Percentiles rank a stretch among this genome's conserved stretches.
These are phyloP conservation scores for Psilanteris sp. DNA, from an alignment of 1,140 invertebrate genomes.

Conservation along the genomic window DNA sequence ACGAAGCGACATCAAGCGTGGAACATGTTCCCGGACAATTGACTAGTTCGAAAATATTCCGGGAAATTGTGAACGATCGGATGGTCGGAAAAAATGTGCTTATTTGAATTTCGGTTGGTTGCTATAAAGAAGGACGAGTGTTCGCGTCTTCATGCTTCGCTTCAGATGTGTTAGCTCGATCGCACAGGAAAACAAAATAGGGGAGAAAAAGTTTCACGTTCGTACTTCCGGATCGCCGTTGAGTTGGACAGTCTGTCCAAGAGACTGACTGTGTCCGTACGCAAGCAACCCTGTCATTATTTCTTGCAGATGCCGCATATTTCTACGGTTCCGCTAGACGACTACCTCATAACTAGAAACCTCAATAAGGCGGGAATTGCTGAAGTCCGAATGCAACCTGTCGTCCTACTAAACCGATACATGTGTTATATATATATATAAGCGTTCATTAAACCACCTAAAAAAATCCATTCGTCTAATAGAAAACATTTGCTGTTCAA, in stretches of 20 bases:
- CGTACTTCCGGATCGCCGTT: conserved; percentile 75
- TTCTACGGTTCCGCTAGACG: conserved; percentile 69
- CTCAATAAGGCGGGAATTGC: conserved; percentile 70
- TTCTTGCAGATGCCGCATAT: conserved; percentile 73
- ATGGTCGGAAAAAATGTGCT: conserved; percentile 27
- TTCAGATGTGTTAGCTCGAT: conserved; percentile 56
- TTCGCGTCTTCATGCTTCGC: conserved; percentile 66
- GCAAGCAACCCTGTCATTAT: conserved; percentile 74
- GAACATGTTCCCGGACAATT: no score
- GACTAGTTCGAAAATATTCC: no score
- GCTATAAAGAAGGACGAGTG: conserved; percentile 39
- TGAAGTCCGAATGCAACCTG: conserved; percentile 75
- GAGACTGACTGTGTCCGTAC: conserved; percentile 63
- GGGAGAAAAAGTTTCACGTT: conserved; percentile 67
- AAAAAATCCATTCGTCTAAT: conserved; percentile 4
- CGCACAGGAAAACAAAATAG: conserved; percentile 67
- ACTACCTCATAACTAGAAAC: conserved; percentile 64
- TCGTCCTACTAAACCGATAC: conserved; percentile 61
- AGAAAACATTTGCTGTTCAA: background rate
- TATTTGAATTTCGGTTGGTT: conserved; percentile 56
- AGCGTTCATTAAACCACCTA: background rate
- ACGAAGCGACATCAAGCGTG: no score
- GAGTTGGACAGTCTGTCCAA: conserved; percentile 62
- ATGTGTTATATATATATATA: conserved; percentile 24
- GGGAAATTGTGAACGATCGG: conserved; percentile 14